Evolutionary conservation across 1,140 invertebrate genomes (phyloP).

Genomic region (Drosophila arawakana): DNA sequence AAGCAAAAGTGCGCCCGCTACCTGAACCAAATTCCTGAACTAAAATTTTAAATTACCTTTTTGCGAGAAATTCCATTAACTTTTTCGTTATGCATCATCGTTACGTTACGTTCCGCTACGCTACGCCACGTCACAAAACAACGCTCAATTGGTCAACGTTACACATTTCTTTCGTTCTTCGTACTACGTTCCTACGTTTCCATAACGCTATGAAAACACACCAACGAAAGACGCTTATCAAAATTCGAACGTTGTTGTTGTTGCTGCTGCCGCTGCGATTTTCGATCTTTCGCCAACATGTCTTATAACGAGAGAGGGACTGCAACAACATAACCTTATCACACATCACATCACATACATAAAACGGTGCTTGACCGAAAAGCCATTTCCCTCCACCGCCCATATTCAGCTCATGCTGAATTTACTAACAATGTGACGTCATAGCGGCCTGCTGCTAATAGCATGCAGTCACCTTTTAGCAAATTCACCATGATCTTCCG

Average conservation of each 20-base stretch:
- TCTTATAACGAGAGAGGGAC: constrained; percentile 29
- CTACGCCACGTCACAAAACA: constrained; percentile 34
- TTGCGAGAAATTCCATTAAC: constrained; percentile 41
- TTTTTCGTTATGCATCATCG: constrained; percentile 50
- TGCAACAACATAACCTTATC: constrained; percentile 40
- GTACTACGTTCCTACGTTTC: constrained; percentile 24
- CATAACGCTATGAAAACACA: constrained; percentile 12
- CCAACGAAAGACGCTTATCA: constrained; percentile 55
- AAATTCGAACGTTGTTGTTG: constrained; percentile 71
- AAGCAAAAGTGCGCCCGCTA: constrained; percentile 5
- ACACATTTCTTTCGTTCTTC: constrained; percentile 34
- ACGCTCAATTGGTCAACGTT: constrained; percentile 58
- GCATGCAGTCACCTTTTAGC: background rate
- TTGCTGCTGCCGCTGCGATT: constrained; percentile 55
- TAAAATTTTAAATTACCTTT: constrained; percentile 35
- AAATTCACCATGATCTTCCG: background rate
- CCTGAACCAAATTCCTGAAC: constrained; percentile 18
- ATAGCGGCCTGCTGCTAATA: no score
- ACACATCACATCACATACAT: constrained; percentile 2
- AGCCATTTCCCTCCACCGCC: background rate
- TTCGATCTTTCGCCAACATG: constrained; percentile 11
- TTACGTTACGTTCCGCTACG: constrained; percentile 35
- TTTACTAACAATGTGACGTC: no score
- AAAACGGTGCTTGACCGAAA: constrained; percentile 3
- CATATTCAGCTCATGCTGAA: constrained; percentile 22